Evolutionary conservation across 2,888 invertebrate species (phyloP), one percentile per base, ranked within the genome.

Genomic region (Myopa tessellatipennis): DNA sequence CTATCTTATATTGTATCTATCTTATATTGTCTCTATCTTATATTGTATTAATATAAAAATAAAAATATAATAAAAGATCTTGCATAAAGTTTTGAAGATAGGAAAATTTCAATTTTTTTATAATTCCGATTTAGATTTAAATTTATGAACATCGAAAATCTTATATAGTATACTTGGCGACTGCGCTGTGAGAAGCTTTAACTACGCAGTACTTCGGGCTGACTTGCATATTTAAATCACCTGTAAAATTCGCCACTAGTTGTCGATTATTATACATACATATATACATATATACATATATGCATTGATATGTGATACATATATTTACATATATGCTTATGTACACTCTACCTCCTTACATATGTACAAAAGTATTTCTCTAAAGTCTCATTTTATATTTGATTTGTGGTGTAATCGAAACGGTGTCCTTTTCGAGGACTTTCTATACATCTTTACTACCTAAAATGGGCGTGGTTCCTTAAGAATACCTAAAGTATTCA

Each of bases 111-210:
- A 61, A 61, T 61, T 12, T 36, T 65, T 65, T 34, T 36, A 10
- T 38, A 65, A 38, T 16, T 65, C 55, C n/a, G n/a, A 55, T 16
- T 14, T 50, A 50, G 8, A 10, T 10, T 65, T 38, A 38, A 38
- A 65, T 65, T 36, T 36, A 65, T 65, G 36, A 65, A 3, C 34
- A 65, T 52, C 26, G 52, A 50, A 55, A n/a, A 52, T 72, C 26
- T 34, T n/a, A 55, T 69, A 75, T 75, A 75, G 75, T 75, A 75
- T 40, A 69, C 60, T 55, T 60, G n/a, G 69, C 75, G 75, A 68
- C 38, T 58, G 58, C 75, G 75, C 75, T 52, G 36, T 36, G 1
- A 12, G 7, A 63, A n/a, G 7, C 34, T 36, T 36, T 10, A 55
- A 55, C 36, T 18, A 70, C 70, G 70, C 58, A 55, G 26, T 70